Base-by-base conservation (phyloP, 37 sponge, comb jelly and placozoan genomes). In the Bolinopsis microptera region DNA sequence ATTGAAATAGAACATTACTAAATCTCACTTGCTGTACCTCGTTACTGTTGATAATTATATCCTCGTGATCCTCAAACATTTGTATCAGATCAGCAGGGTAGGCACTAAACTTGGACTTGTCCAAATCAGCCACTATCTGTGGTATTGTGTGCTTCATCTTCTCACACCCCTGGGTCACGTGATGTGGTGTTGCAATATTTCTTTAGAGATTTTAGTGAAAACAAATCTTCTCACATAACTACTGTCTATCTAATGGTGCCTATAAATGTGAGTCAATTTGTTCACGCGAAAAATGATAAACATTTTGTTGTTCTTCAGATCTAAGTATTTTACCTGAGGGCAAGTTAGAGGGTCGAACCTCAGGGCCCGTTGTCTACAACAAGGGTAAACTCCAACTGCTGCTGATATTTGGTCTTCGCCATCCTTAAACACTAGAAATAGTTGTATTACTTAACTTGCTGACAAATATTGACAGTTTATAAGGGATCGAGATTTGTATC, bases 261-360 rank as follows among this genome's bases (percentile, higher is more conserved):
- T n/a, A n/a, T n/a, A n/a, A n/a, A n/a, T n/a, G n/a, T n/a, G n/a
- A n/a, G n/a, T n/a, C n/a, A n/a, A n/a, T n/a, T n/a, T n/a, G n/a
- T n/a, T n/a, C n/a, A n/a, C n/a, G n/a, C n/a, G n/a, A n/a, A n/a
- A n/a, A n/a, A n/a, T n/a, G n/a, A n/a, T n/a, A n/a, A n/a, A n/a
- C n/a, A n/a, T n/a, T n/a, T n/a, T n/a, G n/a, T n/a, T n/a, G n/a
- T n/a, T n/a, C n/a, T n/a, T n/a, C n/a, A n/a, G n/a, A n/a, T n/a
- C n/a, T n/a, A n/a, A 21, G 13, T 67, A 21, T 13, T 67, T 40
- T n/a, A 86, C 90, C 90, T 86, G 90, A 39, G 90, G 90, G 61
- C 90, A 86, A 48, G 90, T 86, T 16, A 86, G 90, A 37, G 93
- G 69, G 83, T 76, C 93, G 68, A 93, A 93, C 30, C 93, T 9